phyloP scores from a whole-genome alignment of 37 sponge, comb jelly and placozoan genomes.

The Ianthella basta region DNA sequence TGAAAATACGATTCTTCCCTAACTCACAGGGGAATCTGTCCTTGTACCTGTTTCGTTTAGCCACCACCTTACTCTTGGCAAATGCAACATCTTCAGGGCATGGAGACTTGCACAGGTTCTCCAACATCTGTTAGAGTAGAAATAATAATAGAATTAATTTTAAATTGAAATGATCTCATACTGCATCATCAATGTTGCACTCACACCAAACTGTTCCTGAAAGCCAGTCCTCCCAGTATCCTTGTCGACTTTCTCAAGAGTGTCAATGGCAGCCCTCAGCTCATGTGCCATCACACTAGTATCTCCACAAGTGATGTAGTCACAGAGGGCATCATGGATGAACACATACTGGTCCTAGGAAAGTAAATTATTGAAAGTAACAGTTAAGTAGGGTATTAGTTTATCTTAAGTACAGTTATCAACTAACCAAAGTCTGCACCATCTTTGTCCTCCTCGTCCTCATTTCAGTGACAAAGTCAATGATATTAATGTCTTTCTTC shows the following conservation, averaged over 20 bases:
- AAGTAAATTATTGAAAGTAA: too few relatives aligned
- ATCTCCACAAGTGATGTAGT: constrained; percentile 22
- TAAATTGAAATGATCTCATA: too few relatives aligned
- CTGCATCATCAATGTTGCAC: too few relatives aligned
- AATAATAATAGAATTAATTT: too few relatives aligned
- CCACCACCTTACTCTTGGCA: not conserved
- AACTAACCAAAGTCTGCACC: constrained; percentile 15
- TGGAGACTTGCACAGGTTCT: not conserved
- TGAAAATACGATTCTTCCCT: too few relatives aligned
- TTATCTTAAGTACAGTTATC: not conserved
- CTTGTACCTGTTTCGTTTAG: constrained; percentile 11
- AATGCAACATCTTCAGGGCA: not conserved
- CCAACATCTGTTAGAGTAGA: not conserved
- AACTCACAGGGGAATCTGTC: constrained; percentile 6
- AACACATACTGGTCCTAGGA: constrained; percentile 17
- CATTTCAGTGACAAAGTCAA: constrained; percentile 11
- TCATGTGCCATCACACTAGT: not conserved
- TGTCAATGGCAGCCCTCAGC: not conserved
- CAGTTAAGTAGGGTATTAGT: too few relatives aligned
- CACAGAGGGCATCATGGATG: constrained; percentile 19
- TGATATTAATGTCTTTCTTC: not conserved
- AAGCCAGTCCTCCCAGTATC: not conserved
- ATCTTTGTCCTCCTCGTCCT: not conserved
- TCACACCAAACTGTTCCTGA: too few relatives aligned
- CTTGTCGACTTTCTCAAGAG: not conserved